A percentile compares a stretch with the other conserved stretches of the same genome.
Evolutionary conservation across 2,113 vertebrate species (phyloP).

Genomic region (Etheostoma cragini): DNA sequence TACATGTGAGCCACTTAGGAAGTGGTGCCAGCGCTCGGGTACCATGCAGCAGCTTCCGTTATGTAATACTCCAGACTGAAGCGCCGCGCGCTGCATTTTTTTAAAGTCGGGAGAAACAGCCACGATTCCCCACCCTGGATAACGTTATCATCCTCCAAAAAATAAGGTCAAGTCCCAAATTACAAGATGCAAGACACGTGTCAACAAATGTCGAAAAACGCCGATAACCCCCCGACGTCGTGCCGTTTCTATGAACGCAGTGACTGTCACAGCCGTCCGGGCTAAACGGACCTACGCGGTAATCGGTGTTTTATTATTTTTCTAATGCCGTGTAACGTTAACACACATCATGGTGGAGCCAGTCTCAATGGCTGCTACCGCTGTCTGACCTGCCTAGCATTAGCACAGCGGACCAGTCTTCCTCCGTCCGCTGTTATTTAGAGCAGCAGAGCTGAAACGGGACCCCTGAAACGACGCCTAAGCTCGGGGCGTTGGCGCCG

Average conservation of each 20-base stretch:
- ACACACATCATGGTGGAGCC: constrained; percentile 78
- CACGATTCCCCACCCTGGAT: constrained; percentile 23
- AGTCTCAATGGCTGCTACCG: constrained; percentile 80
- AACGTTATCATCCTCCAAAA: constrained; percentile 22
- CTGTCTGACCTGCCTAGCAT: constrained; percentile 64
- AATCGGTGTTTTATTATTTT: constrained; percentile 9
- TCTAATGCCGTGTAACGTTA: constrained; percentile 47
- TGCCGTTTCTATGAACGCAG: accelerated
- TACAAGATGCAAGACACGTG: constrained; percentile 60
- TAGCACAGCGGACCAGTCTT: constrained; percentile 55
- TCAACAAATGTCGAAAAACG: constrained; percentile 49
- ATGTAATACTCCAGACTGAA: neutral
- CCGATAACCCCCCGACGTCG: neutral
- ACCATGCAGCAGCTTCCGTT: neutral
- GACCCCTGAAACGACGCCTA: neutral
- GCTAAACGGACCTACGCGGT: accelerated
- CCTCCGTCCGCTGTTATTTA: neutral
- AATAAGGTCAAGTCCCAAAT: constrained; percentile 73
- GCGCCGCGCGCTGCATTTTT: neutral
- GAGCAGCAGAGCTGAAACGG: neutral
- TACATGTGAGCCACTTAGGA: too few relatives aligned
- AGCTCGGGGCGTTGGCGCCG: neutral
- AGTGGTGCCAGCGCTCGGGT: constrained; percentile 8
- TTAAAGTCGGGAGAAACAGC: neutral
- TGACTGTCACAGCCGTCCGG: neutral